phyloP scores from a whole-genome alignment of 1,140 invertebrate species.

The Hylyphantes graminicola region DNA sequence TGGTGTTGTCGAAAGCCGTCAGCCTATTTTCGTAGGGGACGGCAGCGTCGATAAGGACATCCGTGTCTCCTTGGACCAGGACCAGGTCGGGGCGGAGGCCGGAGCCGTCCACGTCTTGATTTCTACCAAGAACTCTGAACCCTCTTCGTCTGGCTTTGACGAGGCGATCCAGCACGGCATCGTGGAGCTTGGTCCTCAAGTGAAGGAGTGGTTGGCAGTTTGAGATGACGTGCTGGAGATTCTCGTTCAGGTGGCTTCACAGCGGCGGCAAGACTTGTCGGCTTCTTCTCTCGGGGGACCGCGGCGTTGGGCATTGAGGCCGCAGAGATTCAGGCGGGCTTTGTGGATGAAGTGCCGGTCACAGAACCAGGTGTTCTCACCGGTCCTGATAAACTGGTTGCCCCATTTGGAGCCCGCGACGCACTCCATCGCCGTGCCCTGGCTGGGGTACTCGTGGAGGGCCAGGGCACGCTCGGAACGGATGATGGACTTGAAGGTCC shows the following conservation, averaged over 20 bases:
- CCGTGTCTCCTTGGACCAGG: neutral
- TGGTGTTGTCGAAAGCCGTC: neutral
- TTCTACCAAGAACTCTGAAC: neutral
- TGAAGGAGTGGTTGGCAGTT: neutral
- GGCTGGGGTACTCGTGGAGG: too few relatives aligned
- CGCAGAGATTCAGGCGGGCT: constrained; percentile 35
- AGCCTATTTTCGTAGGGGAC: neutral
- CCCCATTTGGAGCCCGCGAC: neutral
- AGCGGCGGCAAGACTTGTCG: neutral
- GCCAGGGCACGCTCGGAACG: too few relatives aligned
- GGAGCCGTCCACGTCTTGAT: neutral
- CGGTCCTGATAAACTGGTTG: constrained; percentile 56
- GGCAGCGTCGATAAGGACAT: neutral
- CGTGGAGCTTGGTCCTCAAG: neutral
- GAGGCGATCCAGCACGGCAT: too few relatives aligned
- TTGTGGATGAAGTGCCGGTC: constrained; percentile 66
- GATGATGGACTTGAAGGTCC: too few relatives aligned
- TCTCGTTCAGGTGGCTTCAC: neutral
- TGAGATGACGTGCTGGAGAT: neutral
- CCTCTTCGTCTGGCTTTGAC: neutral
- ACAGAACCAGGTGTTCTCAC: too few relatives aligned
- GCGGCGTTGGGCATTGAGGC: neutral
- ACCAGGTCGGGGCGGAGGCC: neutral
- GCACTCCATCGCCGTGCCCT: neutral
- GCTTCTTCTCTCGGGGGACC: too few relatives aligned